Percentiles rank a stretch among this genome's conserved stretches.
These are phyloP conservation scores for Tipula confusa DNA, from an alignment of 2,888 invertebrate species.

Conservation along the genomic window DNA sequence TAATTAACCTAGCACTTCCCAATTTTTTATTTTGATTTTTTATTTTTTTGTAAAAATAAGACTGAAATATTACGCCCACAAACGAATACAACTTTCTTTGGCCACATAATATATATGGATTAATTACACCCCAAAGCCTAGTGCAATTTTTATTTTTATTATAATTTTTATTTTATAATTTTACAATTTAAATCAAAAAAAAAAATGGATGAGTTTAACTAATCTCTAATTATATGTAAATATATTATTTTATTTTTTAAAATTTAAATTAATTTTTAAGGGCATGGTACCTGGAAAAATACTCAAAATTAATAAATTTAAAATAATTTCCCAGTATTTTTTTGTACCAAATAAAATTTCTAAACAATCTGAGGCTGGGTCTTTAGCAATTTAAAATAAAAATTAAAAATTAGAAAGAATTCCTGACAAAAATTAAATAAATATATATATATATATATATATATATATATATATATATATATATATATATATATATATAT, in stretches of 20 bases:
- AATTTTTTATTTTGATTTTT: neutral
- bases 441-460: neutral
- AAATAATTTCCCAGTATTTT: neutral
- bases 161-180: neutral
- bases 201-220: neutral
- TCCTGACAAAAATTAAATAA: neutral
- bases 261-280: slow-evolving; percentile 29
- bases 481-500: too few species aligned
- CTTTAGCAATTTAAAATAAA: slow-evolving; percentile 31
- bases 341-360: slow-evolving; percentile 20
- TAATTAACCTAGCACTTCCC: neutral
- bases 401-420: neutral
- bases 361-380: slow-evolving; percentile 31
- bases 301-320: slow-evolving; percentile 28
- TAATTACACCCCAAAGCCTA: neutral
- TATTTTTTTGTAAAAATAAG: slow-evolving; percentile 4
- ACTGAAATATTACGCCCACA: neutral
- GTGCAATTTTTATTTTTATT: neutral
- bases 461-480: too few species aligned
- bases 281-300: slow-evolving; percentile 31
- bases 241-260: slow-evolving; percentile 4
- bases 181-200: neutral
- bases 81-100: neutral
- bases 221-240: neutral
- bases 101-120: too few species aligned